Base-by-base conservation (phyloP, 2,113 vertebrate genomes). In the Trematocara stigmaticum region DNA sequence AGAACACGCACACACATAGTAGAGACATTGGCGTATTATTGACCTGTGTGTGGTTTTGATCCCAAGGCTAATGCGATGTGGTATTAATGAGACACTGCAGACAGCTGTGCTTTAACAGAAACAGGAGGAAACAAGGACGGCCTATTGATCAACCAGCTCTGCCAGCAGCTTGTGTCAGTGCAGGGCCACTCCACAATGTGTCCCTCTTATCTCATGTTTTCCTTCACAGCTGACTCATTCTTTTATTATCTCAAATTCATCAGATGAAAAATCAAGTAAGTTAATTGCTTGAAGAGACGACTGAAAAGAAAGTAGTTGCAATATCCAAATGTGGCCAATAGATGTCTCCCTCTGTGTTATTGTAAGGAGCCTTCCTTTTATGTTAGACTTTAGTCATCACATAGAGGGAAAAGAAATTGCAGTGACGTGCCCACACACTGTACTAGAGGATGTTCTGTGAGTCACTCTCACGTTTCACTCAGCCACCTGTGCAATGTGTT, bases 41-140 rank as follows among this genome's bases (percentile, higher is more conserved):
- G 94, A 94, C 82, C 88, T 83, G 85, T 83, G 86, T 89, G 82
- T 84, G 84, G 57, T 81, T 91, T 78, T 86, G 71, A 83, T n/a
- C 20, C 40, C 47, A 66, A 76, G 78, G 80, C 78, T 92, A 89
- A 90, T 92, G 64, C 71, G 74, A 89, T 92, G 92, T 85, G 76
- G 87, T 87, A 80, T 89, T 91, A 87, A 91, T 93, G 93, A 93
- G 84, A 53, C 83, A 52, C 78, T 69, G 66, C 61, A 89, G 76
- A 90, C 79, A 89, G 85, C 69, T 31, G 4, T 40, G 87, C 87
- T 90, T 91, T 86, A 84, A 91, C 87, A 93, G 85, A 49, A 61
- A 88, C 78, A 87, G 53, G 78, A 90, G 29, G 87, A 90, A 91
- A 92, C 91, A 92, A 93, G 93, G 92, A 87, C 93, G 79, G 82